These are phyloP conservation scores for Papilio protenor DNA, from an alignment of 2,888 invertebrate species.

Conservation along the genomic window DNA sequence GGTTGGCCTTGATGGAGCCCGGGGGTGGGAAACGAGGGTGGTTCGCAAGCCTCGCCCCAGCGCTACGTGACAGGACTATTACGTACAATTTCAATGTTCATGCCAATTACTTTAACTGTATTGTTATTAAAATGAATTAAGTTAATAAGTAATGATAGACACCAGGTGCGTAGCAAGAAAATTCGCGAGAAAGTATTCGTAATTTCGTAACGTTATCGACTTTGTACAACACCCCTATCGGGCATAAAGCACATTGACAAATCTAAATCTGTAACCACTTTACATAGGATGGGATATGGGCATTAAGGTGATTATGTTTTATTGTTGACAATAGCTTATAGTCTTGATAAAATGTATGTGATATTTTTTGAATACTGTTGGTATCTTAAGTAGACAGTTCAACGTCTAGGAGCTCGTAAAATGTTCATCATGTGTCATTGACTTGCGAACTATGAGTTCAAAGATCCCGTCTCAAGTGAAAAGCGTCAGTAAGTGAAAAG, in stretches of 20 bases:
- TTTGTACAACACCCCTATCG: too few species aligned
- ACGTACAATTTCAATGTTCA: constrained; percentile 22
- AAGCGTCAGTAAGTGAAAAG: neutral
- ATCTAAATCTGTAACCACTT: too few species aligned
- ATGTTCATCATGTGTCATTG: constrained; percentile 1
- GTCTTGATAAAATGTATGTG: neutral
- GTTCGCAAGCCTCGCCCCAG: constrained; percentile 20
- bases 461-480: constrained; percentile 6
- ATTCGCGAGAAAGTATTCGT: too few species aligned
- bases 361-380: neutral
- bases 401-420: constrained; percentile 9
- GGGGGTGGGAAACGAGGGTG: constrained; percentile 25
- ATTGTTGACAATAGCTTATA: too few species aligned
- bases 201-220: too few species aligned
- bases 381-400: neutral
- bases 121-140: constrained; percentile 1
- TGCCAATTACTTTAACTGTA: constrained; percentile 16
- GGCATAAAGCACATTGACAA: too few species aligned
- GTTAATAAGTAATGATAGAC: neutral
- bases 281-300: neutral
- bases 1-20: constrained; percentile 37
- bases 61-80: constrained; percentile 37
- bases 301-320: too few species aligned
- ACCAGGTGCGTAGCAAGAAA: neutral
- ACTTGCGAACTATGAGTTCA: constrained; percentile 13